Evolutionary conservation across 2,113 vertebrate genomes (phyloP), one percentile per base, ranked within the genome.

Genomic region (Antigone vipio): DNA sequence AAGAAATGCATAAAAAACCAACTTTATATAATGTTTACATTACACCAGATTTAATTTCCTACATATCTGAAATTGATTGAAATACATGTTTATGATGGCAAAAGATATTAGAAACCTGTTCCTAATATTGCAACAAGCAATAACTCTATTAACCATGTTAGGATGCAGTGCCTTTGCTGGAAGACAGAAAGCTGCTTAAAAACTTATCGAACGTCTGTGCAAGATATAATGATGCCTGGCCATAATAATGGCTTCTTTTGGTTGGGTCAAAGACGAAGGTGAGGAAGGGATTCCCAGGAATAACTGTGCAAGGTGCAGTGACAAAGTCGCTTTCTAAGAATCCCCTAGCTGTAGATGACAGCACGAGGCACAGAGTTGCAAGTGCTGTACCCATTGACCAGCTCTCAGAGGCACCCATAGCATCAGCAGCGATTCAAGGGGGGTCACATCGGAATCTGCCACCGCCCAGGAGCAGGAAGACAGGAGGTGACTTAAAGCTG

Each of bases 111-210:
- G 38, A 85, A 77, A 84, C 30, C 55, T 64, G 15, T 67, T 89
- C 11, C 56, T 69, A 52, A 55, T 60, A 75, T 26, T 89, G 35
- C 74, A 88, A 52, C 15, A 87, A 82, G 38, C 47, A 52, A 23
- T 94, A 89, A 49, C 40, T 84, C 6, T n/a, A 52, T 77, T 90
- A 94, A 82, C 26, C 23, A 4, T 62, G 47, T 53, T 60, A 67
- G 23, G 27, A 38, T 47, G 38, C 35, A 58, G 11, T 49, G 56
- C 10, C 32, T 77, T 71, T 95, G 60, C 26, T 53, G 56, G 27
- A 89, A 96, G n/a, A 91, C 20, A 53, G 47, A 80, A 83, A 91
- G 12, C 27, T 85, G 30, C 38, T 91, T 73, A 49, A 78, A 67
- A 86, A n/a, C 29, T 14, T 59, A n/a, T 4, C 72, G 53, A 66